Percentiles rank a stretch among this genome's conserved stretches.
These are phyloP conservation scores for Oxygymnocypris stewartii DNA, from an alignment of 2,113 vertebrate species.

Conservation along the genomic window DNA sequence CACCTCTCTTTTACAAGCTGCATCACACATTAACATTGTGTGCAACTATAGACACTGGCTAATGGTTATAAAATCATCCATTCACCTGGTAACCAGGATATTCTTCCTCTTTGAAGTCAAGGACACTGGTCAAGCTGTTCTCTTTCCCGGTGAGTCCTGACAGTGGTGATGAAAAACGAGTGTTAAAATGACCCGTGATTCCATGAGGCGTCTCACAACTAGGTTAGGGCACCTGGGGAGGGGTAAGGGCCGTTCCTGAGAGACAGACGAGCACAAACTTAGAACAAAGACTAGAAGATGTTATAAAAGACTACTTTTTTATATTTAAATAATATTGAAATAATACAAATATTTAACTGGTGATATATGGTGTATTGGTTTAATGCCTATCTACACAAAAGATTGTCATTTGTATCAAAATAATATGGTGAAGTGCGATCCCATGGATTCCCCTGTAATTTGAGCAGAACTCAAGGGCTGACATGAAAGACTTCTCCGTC, in stretches of 20 bases:
- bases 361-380: neutral
- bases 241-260: conserved; percentile 17
- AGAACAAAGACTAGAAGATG: neutral
- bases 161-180: conserved; percentile 53
- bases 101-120: conserved; percentile 44
- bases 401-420: neutral
- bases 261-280: neutral
- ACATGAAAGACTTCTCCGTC: neutral
- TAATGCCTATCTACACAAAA: neutral
- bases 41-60: neutral
- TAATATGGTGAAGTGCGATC: neutral
- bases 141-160: conserved; percentile 35
- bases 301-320: no score
- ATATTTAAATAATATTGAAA: no score
- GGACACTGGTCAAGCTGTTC: conserved; percentile 49
- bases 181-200: conserved; percentile 19
- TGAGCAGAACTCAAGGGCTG: neutral
- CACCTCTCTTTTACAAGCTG: no score
- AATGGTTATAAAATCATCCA: neutral
- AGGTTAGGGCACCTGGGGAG: conserved; percentile 51
- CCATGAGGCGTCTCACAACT: conserved; percentile 52
- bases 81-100: conserved; percentile 9
- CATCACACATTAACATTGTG: neutral
- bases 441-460: no score
- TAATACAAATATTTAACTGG: neutral